phyloP scores from a whole-genome alignment of 2,113 vertebrate genomes.

The Setophaga petechia region DNA sequence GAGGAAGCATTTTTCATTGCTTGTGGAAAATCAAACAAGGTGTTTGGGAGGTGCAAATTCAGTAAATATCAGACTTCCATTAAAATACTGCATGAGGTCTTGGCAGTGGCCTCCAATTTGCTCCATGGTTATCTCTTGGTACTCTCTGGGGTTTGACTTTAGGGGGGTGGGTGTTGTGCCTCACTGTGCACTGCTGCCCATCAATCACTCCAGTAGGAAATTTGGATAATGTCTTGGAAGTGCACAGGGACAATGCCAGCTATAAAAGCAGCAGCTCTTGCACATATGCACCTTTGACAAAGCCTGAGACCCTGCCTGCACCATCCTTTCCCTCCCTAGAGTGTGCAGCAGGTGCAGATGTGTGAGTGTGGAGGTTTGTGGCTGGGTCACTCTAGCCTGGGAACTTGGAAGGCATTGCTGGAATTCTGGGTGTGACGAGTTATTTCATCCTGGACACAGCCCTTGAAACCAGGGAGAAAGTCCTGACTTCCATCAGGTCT shows the following conservation, averaged over 20 bases:
- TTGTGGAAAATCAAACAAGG: neutral
- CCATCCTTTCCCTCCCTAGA: neutral
- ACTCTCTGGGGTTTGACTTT: neutral
- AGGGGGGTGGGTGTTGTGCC: neutral
- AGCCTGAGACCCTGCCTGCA: rapidly evolving
- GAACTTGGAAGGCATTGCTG: neutral
- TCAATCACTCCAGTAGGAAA: neutral
- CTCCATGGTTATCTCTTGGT: neutral
- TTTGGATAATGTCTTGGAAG: neutral
- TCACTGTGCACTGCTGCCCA: neutral
- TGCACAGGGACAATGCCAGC: neutral
- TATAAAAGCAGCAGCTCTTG: neutral
- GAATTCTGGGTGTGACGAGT: neutral
- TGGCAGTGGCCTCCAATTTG: neutral
- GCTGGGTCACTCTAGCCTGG: neutral
- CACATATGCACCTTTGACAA: rapidly evolving
- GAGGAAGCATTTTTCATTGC: neutral
- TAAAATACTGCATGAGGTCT: neutral
- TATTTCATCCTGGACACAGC: neutral
- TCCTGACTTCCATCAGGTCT: neutral
- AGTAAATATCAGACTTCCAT: neutral
- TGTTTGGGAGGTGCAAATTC: neutral
- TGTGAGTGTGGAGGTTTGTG: neutral
- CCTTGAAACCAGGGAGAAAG: neutral
- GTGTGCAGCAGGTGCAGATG: neutral